A percentile compares a stretch with the other conserved stretches of the same genome.
Conservation (phyloP, 2,888 invertebrate species). For the Lampropteryx suffumata region DNA sequence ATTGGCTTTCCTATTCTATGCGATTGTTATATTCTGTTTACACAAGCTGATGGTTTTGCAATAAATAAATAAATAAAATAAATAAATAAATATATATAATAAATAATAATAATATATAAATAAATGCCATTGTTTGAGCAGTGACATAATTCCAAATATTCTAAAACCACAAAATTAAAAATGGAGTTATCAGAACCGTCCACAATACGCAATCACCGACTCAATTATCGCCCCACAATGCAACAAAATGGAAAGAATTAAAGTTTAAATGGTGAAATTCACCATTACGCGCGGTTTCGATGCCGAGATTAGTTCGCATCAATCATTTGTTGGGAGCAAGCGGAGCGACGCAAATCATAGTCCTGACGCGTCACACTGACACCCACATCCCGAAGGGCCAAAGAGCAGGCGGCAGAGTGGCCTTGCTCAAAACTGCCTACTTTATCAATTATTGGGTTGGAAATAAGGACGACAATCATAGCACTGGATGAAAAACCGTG, state of each 20-base stretch:
- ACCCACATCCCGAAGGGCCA: slow-evolving; percentile 61
- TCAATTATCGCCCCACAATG: slow-evolving; percentile 36
- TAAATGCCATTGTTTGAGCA: too few species aligned
- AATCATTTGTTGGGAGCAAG: slow-evolving; percentile 72
- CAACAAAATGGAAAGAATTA: slow-evolving; percentile 44
- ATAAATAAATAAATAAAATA: too few species aligned
- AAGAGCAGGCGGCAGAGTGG: slow-evolving; percentile 10
- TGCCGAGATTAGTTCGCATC: slow-evolving; percentile 69
- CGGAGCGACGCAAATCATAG: slow-evolving; percentile 80
- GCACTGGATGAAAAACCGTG: too few species aligned
- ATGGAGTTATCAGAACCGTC: slow-evolving; percentile 1
- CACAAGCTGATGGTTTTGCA: too few species aligned
- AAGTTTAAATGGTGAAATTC: slow-evolving; percentile 55
- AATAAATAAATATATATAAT: too few species aligned
- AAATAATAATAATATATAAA: too few species aligned
- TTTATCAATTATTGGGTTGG: background rate
- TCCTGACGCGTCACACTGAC: slow-evolving; percentile 71
- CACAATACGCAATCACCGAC: slow-evolving; percentile 29
- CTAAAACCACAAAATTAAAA: slow-evolving; percentile 6
- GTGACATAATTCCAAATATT: background rate
- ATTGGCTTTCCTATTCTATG: too few species aligned
- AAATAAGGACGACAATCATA: too few species aligned
- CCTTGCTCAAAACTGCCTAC: background rate
- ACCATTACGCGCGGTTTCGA: slow-evolving; percentile 65
- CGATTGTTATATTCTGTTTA: too few species aligned